Evolutionary conservation across 2,797 vertebrate species (phyloP).

Genomic region (Rhinatrema bivittatum): DNA sequence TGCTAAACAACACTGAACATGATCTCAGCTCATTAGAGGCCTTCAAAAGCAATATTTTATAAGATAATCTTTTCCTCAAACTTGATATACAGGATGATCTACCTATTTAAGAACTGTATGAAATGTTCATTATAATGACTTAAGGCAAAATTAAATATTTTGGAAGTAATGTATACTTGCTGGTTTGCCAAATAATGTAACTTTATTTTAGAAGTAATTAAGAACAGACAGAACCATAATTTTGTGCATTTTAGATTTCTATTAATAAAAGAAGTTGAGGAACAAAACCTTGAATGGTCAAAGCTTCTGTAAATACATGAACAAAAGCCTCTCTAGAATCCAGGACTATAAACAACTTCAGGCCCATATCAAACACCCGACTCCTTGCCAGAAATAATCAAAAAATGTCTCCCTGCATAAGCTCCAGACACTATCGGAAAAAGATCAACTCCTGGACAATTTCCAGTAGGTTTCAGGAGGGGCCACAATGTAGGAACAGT

Average conservation of each 20-base stretch:
- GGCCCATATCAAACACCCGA: no score
- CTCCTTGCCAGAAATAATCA: no score
- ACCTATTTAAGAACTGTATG: not conserved
- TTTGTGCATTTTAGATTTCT: slow-evolving; percentile 10
- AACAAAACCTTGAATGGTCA: no score
- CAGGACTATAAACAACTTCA: no score
- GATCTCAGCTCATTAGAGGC: not conserved
- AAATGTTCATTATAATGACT: not conserved
- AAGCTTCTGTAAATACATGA: no score
- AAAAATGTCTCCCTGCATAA: no score
- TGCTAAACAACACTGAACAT: slow-evolving; percentile 22
- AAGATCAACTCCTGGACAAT: no score
- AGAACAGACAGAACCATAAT: no score
- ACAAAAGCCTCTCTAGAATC: no score
- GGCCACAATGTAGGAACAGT: no score
- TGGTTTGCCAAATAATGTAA: not conserved
- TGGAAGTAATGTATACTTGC: slow-evolving; percentile 9
- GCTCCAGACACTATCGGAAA: no score
- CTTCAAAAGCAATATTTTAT: slow-evolving; percentile 2
- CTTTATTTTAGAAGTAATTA: not conserved
- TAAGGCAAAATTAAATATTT: slow-evolving; percentile 10
- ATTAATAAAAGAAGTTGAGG: slow-evolving; percentile 13
- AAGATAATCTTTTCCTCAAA: slow-evolving; percentile 15
- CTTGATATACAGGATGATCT: not conserved
- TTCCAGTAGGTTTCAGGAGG: no score